These are phyloP conservation scores for Paraescarpia echinospica DNA, from an alignment of 1,140 invertebrate genomes.

Conservation along the genomic window DNA sequence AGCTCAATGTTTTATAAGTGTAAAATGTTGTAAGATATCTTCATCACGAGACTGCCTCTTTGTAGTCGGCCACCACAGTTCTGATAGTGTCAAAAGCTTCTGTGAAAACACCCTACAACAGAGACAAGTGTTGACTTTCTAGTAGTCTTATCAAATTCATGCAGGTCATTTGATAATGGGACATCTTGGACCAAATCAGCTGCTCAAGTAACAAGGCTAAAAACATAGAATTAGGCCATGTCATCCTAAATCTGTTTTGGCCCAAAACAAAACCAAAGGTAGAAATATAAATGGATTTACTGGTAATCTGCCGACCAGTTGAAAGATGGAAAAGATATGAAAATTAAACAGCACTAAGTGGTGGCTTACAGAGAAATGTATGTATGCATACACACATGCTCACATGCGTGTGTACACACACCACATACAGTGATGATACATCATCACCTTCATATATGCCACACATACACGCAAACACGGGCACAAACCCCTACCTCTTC, in stretches of 20 bases:
- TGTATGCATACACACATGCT: not conserved
- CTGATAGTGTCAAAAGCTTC: constrained; percentile 38
- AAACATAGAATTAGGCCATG: not conserved
- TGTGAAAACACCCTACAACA: constrained; percentile 41
- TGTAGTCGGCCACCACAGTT: constrained; percentile 35
- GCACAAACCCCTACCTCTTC: constrained; percentile 35
- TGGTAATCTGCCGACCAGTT: not conserved
- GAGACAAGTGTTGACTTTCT: not conserved
- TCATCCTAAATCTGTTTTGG: not conserved
- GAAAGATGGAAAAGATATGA: not conserved
- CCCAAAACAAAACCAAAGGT: not conserved
- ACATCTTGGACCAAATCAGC: not conserved
- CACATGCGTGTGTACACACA: not conserved
- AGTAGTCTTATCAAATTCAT: not conserved
- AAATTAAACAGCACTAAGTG: not conserved
- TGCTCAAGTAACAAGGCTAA: not conserved
- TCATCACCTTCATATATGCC: too few relatives aligned
- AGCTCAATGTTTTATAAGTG: not conserved
- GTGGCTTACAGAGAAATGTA: too few relatives aligned
- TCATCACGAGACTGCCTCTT: constrained; percentile 26
- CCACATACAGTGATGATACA: too few relatives aligned
- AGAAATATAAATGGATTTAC: not conserved
- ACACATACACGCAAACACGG: not conserved
- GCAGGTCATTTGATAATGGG: not conserved
- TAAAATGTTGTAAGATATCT: not conserved